These are phyloP conservation scores for Morpho deidamia DNA, from an alignment of 2,888 invertebrate species.

Conservation along the genomic window DNA sequence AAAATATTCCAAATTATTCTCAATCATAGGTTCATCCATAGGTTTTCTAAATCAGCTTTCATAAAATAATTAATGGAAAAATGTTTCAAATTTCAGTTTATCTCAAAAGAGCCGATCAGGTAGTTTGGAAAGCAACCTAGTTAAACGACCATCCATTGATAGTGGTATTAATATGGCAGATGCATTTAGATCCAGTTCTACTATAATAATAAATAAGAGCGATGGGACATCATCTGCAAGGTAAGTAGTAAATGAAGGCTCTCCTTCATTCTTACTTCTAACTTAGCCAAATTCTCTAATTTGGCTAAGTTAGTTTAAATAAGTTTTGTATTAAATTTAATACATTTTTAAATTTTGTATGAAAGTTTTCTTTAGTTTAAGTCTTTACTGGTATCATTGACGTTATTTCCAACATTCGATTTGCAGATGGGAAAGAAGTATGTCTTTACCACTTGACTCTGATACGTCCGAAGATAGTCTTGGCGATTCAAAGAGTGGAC, in stretches of 20 bases:
- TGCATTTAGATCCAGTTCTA: slow-evolving; percentile 68
- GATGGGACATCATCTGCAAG: slow-evolving; percentile 68
- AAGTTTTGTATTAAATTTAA: too few relatives aligned
- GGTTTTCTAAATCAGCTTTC: too few relatives aligned
- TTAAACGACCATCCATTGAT: slow-evolving; percentile 87
- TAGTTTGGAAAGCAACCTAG: slow-evolving; percentile 73
- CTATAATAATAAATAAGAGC: slow-evolving; percentile 57
- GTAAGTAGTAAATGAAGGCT: slow-evolving; percentile 37
- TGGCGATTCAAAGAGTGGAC: slow-evolving; percentile 68
- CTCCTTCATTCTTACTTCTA: too few relatives aligned
- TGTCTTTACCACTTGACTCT: slow-evolving; percentile 81
- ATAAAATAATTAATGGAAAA: too few relatives aligned
- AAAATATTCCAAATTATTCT: too few relatives aligned
- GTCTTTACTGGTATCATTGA: background rate
- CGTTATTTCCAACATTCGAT: slow-evolving; percentile 3
- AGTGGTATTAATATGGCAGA: slow-evolving; percentile 87
- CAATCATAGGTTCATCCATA: too few relatives aligned
- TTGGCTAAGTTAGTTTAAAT: too few relatives aligned
- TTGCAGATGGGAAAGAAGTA: slow-evolving; percentile 83
- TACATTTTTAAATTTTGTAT: too few relatives aligned
- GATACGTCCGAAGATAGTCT: slow-evolving; percentile 68
- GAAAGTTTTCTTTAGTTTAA: too few relatives aligned
- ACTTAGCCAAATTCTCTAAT: too few relatives aligned
- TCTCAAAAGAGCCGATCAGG: slow-evolving; percentile 68
- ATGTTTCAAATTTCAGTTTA: slow-evolving; percentile 45